Percentiles rank a stretch among this genome's conserved stretches.
Evolutionary conservation across 2,113 vertebrate species (phyloP).

Genomic region (Strix uralensis): DNA sequence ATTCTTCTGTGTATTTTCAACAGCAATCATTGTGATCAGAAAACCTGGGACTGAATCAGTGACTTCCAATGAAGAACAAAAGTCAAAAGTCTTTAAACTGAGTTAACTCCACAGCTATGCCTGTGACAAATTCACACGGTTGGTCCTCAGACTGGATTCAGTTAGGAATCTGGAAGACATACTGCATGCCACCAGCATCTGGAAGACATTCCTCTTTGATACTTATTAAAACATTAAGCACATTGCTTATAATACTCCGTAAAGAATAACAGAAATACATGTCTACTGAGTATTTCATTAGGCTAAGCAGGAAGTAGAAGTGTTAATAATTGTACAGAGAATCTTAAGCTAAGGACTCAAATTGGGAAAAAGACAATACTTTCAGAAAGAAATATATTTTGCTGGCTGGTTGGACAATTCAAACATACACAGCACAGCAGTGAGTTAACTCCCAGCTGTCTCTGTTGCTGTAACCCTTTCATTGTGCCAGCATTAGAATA

Average conservation of each 20-base stretch:
- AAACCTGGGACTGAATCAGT: background rate
- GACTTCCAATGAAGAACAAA: background rate
- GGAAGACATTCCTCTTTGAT: background rate
- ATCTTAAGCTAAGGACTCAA: background rate
- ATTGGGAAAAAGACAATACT: background rate
- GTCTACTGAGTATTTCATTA: background rate
- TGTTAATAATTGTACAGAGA: background rate
- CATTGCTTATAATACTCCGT: background rate
- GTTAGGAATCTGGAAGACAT: background rate
- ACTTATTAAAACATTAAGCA: background rate
- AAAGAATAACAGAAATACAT: background rate
- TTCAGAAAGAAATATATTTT: background rate
- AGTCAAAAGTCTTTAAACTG: background rate
- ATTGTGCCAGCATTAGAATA: background rate
- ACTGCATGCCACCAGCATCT: fast-evolving
- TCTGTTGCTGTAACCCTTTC: background rate
- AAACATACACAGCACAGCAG: background rate
- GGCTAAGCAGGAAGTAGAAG: background rate
- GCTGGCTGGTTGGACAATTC: background rate
- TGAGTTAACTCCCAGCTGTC: background rate
- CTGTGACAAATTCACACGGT: background rate
- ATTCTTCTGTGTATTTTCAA: background rate
- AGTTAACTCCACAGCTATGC: background rate
- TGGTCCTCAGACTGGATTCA: background rate
- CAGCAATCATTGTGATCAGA: background rate